Percentiles rank a stretch among this genome's conserved stretches.
These are phyloP conservation scores for Drosophila subpulchrella DNA, from an alignment of 1,140 invertebrate species.

Conservation along the genomic window DNA sequence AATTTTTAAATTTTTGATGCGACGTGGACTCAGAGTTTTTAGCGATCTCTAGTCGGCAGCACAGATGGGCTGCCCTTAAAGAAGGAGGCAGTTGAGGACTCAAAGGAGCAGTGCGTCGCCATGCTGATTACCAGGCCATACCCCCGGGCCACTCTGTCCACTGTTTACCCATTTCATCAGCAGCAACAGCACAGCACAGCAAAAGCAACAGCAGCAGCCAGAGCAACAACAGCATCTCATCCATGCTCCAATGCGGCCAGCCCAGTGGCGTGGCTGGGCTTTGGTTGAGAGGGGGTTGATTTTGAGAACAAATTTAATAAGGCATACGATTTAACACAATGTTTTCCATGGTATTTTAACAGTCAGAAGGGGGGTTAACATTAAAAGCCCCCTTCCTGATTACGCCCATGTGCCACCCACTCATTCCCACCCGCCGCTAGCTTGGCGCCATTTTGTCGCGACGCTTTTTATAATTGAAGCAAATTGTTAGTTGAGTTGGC, in stretches of 20 bases:
- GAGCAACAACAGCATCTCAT: constrained; percentile 26
- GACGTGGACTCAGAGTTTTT: not conserved
- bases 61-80: not conserved
- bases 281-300: too few species aligned
- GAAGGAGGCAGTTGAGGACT: constrained; percentile 29
- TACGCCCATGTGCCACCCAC: constrained; percentile 10
- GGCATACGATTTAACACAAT: too few species aligned
- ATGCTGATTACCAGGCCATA: constrained; percentile 58
- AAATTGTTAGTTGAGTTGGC: constrained; percentile 79
- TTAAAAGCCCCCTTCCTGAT: too few species aligned
- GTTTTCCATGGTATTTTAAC: too few species aligned
- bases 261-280: too few species aligned
- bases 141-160: constrained; percentile 40
- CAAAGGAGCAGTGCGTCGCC: constrained; percentile 50
- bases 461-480: constrained; percentile 83
- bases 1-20: too few species aligned
- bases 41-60: not conserved
- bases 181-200: constrained; percentile 6
- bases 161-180: constrained; percentile 66
- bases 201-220: constrained; percentile 20
- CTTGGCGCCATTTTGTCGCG: constrained; percentile 79
- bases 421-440: constrained; percentile 47
- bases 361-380: too few species aligned
- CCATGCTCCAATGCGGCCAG: constrained; percentile 29
- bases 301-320: too few species aligned